Evolutionary conservation across 1,140 invertebrate species (phyloP).

Genomic region (Lepeophtheirus salmonis): DNA sequence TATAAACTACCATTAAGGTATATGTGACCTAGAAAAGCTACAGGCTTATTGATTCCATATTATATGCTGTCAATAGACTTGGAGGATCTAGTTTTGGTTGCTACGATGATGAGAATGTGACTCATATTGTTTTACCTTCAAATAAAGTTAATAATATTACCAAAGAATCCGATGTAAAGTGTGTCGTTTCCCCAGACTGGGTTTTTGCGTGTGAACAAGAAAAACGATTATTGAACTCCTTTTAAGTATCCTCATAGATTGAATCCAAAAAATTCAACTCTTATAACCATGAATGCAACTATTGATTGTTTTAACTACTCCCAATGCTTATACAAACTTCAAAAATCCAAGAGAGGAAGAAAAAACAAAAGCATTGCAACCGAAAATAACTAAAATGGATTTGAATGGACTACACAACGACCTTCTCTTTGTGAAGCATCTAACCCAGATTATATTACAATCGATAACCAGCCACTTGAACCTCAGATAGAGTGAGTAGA

Average conservation of each 20-base stretch:
- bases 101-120: slow-evolving; percentile 22
- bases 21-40: not conserved
- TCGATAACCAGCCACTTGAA: no score
- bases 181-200: slow-evolving; percentile 33
- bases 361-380: no score
- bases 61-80: not conserved
- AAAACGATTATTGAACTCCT: slow-evolving; percentile 28
- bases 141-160: slow-evolving; percentile 28
- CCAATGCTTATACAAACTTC: no score
- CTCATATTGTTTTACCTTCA: slow-evolving; percentile 32
- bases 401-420: no score
- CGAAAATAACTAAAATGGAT: no score
- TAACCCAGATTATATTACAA: no score
- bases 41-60: not conserved
- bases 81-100: not conserved
- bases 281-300: no score
- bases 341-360: no score
- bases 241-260: slow-evolving; percentile 30
- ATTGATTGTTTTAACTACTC: no score
- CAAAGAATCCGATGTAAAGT: slow-evolving; percentile 30
- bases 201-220: slow-evolving; percentile 29
- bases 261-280: slow-evolving; percentile 30
- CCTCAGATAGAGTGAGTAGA: no score
- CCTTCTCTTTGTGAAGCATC: no score
- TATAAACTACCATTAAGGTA: not conserved